Percentiles rank a stretch among this genome's conserved stretches.
phyloP scores from a whole-genome alignment of 2,888 invertebrate genomes.

The Carpatolechia fugitivella region DNA sequence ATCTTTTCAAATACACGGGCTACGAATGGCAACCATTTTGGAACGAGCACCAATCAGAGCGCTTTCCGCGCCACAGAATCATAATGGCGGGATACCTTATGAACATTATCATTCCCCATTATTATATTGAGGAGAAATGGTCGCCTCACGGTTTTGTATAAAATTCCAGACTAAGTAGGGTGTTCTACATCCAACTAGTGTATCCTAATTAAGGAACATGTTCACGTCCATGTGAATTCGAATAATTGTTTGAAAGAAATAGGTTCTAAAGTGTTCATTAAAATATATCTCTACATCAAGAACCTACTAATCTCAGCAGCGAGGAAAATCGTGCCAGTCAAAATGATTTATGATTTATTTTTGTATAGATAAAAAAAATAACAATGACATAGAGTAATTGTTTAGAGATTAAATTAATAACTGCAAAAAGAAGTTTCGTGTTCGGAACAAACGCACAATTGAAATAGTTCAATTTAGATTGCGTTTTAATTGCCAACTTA shows the following conservation, averaged over 20 bases:
- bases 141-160: slow-evolving; percentile 31
- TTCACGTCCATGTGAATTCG: too few species aligned
- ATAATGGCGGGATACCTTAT: slow-evolving; percentile 61
- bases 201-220: too few species aligned
- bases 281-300: slow-evolving; percentile 1
- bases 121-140: slow-evolving; percentile 45
- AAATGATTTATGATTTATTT: background rate
- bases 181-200: too few species aligned
- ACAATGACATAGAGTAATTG: background rate
- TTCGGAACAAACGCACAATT: background rate
- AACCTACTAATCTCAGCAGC: too few species aligned
- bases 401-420: background rate
- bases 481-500: slow-evolving; percentile 18
- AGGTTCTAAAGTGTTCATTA: background rate
- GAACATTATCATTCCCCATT: slow-evolving; percentile 55
- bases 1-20: slow-evolving; percentile 37
- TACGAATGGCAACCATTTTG: slow-evolving; percentile 60
- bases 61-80: slow-evolving; percentile 39
- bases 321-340: background rate
- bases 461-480: slow-evolving; percentile 2
- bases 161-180: slow-evolving; percentile 8
- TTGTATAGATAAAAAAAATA: background rate
- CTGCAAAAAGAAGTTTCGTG: background rate
- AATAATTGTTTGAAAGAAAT: too few species aligned
- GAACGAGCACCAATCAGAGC: slow-evolving; percentile 57